Evolutionary conservation across 2,888 invertebrate genomes (phyloP), one percentile per base, ranked within the genome.

Genomic region (Seira ritae): DNA sequence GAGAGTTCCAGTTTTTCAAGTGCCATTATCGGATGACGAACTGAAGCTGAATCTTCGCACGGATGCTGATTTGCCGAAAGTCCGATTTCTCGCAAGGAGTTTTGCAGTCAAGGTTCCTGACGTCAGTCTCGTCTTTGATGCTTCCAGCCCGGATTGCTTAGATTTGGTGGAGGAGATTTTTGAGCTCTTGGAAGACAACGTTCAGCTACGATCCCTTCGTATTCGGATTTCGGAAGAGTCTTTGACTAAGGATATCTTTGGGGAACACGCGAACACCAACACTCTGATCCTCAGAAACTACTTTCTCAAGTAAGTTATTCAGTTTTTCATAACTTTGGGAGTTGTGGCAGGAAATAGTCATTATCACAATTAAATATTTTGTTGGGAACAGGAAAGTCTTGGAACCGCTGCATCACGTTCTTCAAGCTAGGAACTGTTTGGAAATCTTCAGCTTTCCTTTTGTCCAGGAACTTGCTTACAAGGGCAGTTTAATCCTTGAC

Each of bases 371-470:
- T n/a, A n/a, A n/a, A n/a, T n/a, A n/a, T n/a, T n/a, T 55, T 55
- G 15, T 55, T 55, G n/a, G n/a, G n/a, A 79, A 4, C 46, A 84
- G 85, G 72, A 87, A 86, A 78, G 84, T 89, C 8, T 74, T 88
- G 50, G 80, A 84, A 60, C 89, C 89, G 15, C 22, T 88, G 19
- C 20, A 74, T 23, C 60, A 74, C 62, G 86, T 87, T n/a, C 82
- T 89, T 20, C 62, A 71, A 37, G 73, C 84, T 22, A 87, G 81
- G 71, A 86, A 87, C 68, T 84, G 80, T 55, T 62, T 88, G 79
- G 87, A 88, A 78, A 87, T 86, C 3, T 88, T 89, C 77, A 86
- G 87, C 66, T 88, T 87, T 70, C 89, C 88, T 1, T 80, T 88
- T 62, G 75, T 88, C 37, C 80, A 89, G 12, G 84, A 88, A 71